Evolutionary conservation across 1,140 invertebrate genomes (phyloP).

Genomic region (Paralvinella palmiformis): DNA sequence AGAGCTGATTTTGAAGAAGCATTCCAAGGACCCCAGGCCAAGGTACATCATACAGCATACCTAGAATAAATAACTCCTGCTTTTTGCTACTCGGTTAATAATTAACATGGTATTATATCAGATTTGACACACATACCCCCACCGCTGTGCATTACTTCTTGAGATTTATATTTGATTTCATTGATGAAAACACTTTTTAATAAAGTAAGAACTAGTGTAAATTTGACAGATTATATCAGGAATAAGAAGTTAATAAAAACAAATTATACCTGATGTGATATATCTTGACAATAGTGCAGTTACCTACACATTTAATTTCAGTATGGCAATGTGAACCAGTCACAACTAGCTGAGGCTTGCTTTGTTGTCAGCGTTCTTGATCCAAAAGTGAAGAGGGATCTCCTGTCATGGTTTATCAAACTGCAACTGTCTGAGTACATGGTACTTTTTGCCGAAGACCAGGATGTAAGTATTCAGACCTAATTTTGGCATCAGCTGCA

Average conservation of each 20-base stretch:
- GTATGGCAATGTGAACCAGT: constrained; percentile 43
- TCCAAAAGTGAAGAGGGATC: constrained; percentile 78
- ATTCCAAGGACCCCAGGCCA: constrained; percentile 71
- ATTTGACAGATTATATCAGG: neutral
- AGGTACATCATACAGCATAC: constrained; percentile 50
- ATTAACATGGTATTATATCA: no score
- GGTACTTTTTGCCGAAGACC: constrained; percentile 88
- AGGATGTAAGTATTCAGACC: constrained; percentile 72
- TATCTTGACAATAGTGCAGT: no score
- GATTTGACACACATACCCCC: no score
- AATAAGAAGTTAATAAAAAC: neutral
- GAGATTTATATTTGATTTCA: no score
- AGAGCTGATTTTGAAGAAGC: constrained; percentile 88
- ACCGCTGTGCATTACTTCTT: no score
- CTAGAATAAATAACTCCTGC: no score
- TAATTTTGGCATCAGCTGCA: no score
- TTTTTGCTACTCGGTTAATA: no score
- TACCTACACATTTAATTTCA: constrained; percentile 3
- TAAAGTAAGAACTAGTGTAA: neutral
- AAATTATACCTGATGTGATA: neutral
- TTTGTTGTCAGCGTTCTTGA: constrained; percentile 86
- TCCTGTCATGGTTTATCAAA: constrained; percentile 87
- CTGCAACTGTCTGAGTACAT: constrained; percentile 86
- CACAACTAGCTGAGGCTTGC: constrained; percentile 83
- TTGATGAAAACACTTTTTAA: neutral